Evolutionary conservation across 2,113 vertebrate species (phyloP).

Genomic region (Oryzias melastigma): DNA sequence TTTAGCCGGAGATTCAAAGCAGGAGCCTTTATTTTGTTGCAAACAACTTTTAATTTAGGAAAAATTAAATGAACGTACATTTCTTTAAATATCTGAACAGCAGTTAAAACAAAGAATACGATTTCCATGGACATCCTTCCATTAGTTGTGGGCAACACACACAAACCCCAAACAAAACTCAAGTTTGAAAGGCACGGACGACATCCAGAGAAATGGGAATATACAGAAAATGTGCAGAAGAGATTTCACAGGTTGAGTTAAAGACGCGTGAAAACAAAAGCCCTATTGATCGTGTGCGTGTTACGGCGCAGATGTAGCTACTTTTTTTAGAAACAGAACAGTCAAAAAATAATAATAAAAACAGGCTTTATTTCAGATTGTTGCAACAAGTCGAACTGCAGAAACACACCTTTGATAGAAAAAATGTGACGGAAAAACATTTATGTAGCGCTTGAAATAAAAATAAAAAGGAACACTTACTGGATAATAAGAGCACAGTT

Average conservation of each 20-base stretch:
- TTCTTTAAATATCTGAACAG: slow-evolving; percentile 86
- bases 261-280: neutral
- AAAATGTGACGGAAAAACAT: slow-evolving; percentile 51
- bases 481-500: slow-evolving; percentile 90
- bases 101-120: slow-evolving; percentile 77
- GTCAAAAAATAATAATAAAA: slow-evolving; percentile 38
- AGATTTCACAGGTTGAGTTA: neutral
- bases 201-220: slow-evolving; percentile 26
- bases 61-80: slow-evolving; percentile 87
- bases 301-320: neutral
- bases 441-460: slow-evolving; percentile 57
- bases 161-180: slow-evolving; percentile 23
- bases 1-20: slow-evolving; percentile 79
- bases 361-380: slow-evolving; percentile 77
- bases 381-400: slow-evolving; percentile 69
- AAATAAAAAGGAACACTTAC: slow-evolving; percentile 88
- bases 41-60: slow-evolving; percentile 86
- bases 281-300: neutral
- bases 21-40: slow-evolving; percentile 82
- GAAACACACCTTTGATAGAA: slow-evolving; percentile 57
- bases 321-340: slow-evolving; percentile 9
- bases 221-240: neutral
- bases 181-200: slow-evolving; percentile 59
- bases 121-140: slow-evolving; percentile 34
- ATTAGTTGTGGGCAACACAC: slow-evolving; percentile 8